These are phyloP conservation scores for Yponomeuta cagnagella DNA, from an alignment of 2,888 invertebrate species.

Conservation along the genomic window DNA sequence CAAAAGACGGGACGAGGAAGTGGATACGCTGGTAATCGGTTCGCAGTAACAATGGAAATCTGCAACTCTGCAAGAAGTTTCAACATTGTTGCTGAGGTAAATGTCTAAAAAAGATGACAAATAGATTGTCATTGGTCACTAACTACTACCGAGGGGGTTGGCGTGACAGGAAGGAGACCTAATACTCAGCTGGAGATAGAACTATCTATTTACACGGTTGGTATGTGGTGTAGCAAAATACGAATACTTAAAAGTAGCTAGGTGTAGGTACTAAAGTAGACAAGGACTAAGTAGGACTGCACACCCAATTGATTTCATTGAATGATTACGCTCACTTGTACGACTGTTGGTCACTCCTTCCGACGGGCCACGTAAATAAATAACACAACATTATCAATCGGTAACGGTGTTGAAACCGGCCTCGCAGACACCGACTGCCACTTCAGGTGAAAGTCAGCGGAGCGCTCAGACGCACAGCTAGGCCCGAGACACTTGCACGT, in stretches of 20 bases:
- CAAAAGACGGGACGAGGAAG: background rate
- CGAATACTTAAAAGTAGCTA: background rate
- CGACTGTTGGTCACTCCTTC: constrained; percentile 34
- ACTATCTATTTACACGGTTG: no score
- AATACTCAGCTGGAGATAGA: no score
- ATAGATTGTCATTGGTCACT: no score
- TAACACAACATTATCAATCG: constrained; percentile 42
- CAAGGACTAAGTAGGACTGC: background rate
- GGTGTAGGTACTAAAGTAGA: background rate
- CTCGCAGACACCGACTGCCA: constrained; percentile 43
- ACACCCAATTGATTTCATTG: background rate
- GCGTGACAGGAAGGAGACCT: no score
- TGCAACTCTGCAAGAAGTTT: background rate
- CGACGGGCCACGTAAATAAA: constrained; percentile 24
- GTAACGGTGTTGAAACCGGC: constrained; percentile 64
- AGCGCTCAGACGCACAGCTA: constrained; percentile 51
- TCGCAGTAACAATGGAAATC: background rate
- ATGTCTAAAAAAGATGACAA: background rate
- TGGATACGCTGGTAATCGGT: background rate
- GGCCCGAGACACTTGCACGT: constrained; percentile 53
- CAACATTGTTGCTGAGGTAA: background rate
- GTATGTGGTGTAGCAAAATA: no score
- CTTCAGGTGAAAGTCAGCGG: constrained; percentile 54
- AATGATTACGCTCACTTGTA: constrained; percentile 23
- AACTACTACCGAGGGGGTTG: no score